Percentiles rank a stretch among this genome's conserved stretches.
phyloP scores from a whole-genome alignment of 1,140 invertebrate genomes.

The Trachelipus rathkii region DNA sequence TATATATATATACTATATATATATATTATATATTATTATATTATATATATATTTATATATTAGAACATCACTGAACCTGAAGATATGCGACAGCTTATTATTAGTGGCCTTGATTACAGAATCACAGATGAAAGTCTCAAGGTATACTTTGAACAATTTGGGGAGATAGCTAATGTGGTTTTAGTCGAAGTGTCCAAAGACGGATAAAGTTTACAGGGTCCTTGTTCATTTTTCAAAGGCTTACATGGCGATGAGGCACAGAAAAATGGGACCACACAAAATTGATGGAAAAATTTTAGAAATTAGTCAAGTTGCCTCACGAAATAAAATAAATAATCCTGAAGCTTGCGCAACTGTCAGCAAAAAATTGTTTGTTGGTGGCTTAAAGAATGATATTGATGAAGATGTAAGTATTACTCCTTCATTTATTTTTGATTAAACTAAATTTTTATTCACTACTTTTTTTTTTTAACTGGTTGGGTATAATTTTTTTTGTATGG shows the following conservation, averaged over 20 bases:
- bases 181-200: constrained; percentile 96
- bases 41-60: no score
- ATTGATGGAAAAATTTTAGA: constrained; percentile 85
- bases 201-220: constrained; percentile 60
- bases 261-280: constrained; percentile 54
- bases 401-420: no score
- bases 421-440: no score
- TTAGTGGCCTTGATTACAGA: constrained; percentile 91
- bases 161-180: constrained; percentile 93
- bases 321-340: constrained; percentile 65
- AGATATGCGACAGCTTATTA: constrained; percentile 91
- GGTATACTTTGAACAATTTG: constrained; percentile 93
- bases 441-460: no score
- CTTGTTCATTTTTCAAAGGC: constrained; percentile 56
- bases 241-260: constrained; percentile 56
- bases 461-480: no score
- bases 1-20: no score
- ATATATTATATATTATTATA: no score
- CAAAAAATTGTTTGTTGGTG: no score
- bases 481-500: no score
- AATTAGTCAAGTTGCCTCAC: constrained; percentile 91
- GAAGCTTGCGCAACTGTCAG: constrained; percentile 91
- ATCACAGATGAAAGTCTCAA: constrained; percentile 91
- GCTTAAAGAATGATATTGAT: no score
- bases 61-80: no score